Evolutionary conservation across 2,797 vertebrate species (phyloP).

Genomic region (Chaenodraco wilsoni): DNA sequence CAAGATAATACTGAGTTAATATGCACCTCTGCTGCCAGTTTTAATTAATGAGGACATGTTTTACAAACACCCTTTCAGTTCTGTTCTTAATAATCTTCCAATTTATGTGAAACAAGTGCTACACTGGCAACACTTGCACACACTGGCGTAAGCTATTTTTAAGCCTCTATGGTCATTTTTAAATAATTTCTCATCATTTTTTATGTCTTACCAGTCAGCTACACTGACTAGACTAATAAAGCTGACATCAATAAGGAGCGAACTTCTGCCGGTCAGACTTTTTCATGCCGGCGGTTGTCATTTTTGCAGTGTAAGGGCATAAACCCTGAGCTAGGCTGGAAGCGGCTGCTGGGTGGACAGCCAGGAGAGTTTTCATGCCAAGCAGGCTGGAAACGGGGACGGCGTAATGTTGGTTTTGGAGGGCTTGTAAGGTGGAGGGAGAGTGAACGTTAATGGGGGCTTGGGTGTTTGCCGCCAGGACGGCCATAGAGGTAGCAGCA

Average conservation of each 20-base stretch:
- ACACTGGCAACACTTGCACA: constrained; percentile 28
- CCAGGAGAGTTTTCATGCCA: constrained; percentile 95
- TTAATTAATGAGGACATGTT: constrained; percentile 52
- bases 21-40: constrained; percentile 51
- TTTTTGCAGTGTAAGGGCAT: constrained; percentile 90
- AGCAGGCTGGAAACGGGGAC: constrained; percentile 94
- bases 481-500: constrained; percentile 89
- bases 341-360: constrained; percentile 88
- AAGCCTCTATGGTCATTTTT: constrained; percentile 24
- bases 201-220: constrained; percentile 38
- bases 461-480: constrained; percentile 86
- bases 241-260: constrained; percentile 88
- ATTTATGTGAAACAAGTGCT: constrained; percentile 55
- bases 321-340: constrained; percentile 88
- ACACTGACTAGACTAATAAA: constrained; percentile 29
- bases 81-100: constrained; percentile 42
- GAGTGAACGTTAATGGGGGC: constrained; percentile 90
- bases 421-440: constrained; percentile 86
- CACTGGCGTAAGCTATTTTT: constrained; percentile 35
- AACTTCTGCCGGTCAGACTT: constrained; percentile 96
- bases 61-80: constrained; percentile 40
- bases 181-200: constrained; percentile 43
- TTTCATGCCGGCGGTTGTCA: constrained; percentile 86
- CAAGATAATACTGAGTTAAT: constrained; percentile 54
- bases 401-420: constrained; percentile 92